These are phyloP conservation scores for Lutjanus argentimaculatus DNA, from an alignment of 2,797 vertebrate genomes.

Conservation along the genomic window DNA sequence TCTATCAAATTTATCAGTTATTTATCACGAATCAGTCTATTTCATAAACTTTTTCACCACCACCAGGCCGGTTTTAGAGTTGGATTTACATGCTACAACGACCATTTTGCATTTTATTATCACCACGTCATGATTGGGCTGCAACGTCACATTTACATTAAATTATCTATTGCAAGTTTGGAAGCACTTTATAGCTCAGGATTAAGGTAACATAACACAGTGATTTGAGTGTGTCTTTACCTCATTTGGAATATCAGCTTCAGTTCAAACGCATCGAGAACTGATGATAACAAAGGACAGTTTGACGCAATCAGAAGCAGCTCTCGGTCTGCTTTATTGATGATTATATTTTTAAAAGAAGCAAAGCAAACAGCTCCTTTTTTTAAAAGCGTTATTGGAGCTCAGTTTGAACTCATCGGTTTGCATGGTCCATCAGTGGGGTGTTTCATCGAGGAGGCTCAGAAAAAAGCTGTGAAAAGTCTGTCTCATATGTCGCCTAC, in stretches of 20 bases:
- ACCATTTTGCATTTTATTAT: slow-evolving; percentile 38
- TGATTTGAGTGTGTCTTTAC: slow-evolving; percentile 72
- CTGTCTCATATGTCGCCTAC: too few relatives aligned
- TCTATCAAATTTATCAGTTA: slow-evolving; percentile 60
- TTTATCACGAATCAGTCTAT: slow-evolving; percentile 49
- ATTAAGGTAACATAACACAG: slow-evolving; percentile 71
- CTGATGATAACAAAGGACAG: slow-evolving; percentile 49
- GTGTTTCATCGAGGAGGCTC: slow-evolving; percentile 50
- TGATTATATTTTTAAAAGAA: not conserved
- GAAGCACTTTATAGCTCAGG: slow-evolving; percentile 88
- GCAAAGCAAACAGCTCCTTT: slow-evolving; percentile 16
- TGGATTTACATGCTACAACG: slow-evolving; percentile 38
- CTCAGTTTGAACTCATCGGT: slow-evolving; percentile 45
- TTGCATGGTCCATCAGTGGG: slow-evolving; percentile 39
- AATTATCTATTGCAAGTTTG: slow-evolving; percentile 81
- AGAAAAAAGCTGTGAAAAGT: not conserved
- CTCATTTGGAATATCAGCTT: slow-evolving; percentile 72
- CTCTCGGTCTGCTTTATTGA: slow-evolving; percentile 19
- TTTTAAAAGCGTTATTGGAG: slow-evolving; percentile 7
- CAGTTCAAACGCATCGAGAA: slow-evolving; percentile 38
- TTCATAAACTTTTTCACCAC: slow-evolving; percentile 19
- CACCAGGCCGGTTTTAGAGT: slow-evolving; percentile 24
- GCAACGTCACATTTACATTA: slow-evolving; percentile 49
- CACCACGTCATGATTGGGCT: slow-evolving; percentile 52
- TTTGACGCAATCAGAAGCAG: slow-evolving; percentile 40